A percentile compares a stretch with the other conserved stretches of the same genome.
Conservation (phyloP, 2,113 vertebrate genomes). For the Halichoerus grypus region DNA sequence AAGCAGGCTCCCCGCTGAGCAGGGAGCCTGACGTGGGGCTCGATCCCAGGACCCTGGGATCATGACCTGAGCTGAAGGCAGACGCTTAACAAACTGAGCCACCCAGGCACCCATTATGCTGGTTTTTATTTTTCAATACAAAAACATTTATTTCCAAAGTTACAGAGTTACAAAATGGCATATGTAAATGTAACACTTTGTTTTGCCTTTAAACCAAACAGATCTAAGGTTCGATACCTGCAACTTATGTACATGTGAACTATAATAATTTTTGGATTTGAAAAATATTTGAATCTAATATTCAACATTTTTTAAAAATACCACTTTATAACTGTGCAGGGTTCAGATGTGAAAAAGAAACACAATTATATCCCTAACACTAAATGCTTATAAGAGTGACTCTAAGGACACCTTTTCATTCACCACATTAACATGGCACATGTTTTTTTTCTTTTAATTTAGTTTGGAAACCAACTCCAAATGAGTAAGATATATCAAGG, state of each 20-base stretch:
- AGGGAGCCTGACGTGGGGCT: background rate
- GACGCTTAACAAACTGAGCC: background rate
- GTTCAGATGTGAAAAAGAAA: background rate
- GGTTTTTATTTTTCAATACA: background rate
- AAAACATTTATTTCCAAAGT: conserved; percentile 51
- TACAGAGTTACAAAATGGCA: conserved; percentile 12
- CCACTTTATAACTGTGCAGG: background rate
- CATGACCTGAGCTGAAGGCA: background rate
- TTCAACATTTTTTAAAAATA: background rate
- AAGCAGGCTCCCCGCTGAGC: background rate
- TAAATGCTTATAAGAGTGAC: background rate
- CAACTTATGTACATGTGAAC: background rate
- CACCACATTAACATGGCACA: background rate
- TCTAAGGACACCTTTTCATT: background rate
- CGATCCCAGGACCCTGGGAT: background rate
- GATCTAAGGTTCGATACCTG: background rate
- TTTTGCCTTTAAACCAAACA: conserved; percentile 46
- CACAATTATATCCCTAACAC: background rate
- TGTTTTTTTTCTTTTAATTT: background rate
- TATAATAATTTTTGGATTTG: background rate
- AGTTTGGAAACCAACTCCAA: background rate
- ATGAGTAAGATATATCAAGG: background rate
- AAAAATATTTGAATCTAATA: conserved; percentile 4
- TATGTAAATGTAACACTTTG: background rate
- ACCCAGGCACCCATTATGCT: background rate